These are phyloP conservation scores for Ips nitidus DNA, from an alignment of 1,140 invertebrate genomes.

Conservation along the genomic window DNA sequence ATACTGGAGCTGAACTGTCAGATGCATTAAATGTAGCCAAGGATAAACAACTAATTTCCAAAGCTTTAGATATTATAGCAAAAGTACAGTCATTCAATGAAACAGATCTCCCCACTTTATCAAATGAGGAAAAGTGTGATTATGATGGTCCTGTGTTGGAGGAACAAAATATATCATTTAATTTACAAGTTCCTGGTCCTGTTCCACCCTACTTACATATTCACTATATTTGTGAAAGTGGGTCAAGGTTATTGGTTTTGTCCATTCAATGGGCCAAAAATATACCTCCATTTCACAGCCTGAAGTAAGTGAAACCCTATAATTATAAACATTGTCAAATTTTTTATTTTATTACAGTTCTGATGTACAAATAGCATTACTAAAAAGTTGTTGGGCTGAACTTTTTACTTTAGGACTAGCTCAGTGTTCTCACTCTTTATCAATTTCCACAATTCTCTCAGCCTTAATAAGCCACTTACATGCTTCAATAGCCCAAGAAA, in stretches of 20 bases:
- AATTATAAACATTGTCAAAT: conserved; percentile 14
- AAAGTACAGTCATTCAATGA: conserved; percentile 54
- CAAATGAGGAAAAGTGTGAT: conserved; percentile 43
- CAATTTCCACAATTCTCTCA: conserved; percentile 77
- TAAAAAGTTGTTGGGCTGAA: conserved; percentile 90
- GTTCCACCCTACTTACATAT: conserved; percentile 81
- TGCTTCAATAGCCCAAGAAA: conserved; percentile 69
- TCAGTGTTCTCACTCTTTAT: conserved; percentile 81
- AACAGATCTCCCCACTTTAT: conserved; percentile 39
- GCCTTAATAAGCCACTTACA: conserved; percentile 75
- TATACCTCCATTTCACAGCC: conserved; percentile 77
- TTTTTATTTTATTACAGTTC: conserved; percentile 60
- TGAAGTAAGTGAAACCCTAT: conserved; percentile 59
- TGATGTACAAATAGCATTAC: conserved; percentile 79
- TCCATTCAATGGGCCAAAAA: conserved; percentile 87
- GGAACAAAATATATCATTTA: conserved; percentile 73
- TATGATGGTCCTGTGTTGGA: conserved; percentile 65
- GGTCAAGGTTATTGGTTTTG: conserved; percentile 83
- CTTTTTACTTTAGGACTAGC: conserved; percentile 89
- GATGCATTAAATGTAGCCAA: conserved; percentile 63
- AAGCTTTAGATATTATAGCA: conserved; percentile 76
- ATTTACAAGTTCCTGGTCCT: conserved; percentile 78
- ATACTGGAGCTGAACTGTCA: conserved; percentile 59
- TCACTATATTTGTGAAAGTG: conserved; percentile 91
- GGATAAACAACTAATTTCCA: conserved; percentile 69